A percentile compares a stretch with the other conserved stretches of the same genome.
Evolutionary conservation across 2,797 vertebrate species (phyloP).

Genomic region (Sternarchorhynchus goeldii): DNA sequence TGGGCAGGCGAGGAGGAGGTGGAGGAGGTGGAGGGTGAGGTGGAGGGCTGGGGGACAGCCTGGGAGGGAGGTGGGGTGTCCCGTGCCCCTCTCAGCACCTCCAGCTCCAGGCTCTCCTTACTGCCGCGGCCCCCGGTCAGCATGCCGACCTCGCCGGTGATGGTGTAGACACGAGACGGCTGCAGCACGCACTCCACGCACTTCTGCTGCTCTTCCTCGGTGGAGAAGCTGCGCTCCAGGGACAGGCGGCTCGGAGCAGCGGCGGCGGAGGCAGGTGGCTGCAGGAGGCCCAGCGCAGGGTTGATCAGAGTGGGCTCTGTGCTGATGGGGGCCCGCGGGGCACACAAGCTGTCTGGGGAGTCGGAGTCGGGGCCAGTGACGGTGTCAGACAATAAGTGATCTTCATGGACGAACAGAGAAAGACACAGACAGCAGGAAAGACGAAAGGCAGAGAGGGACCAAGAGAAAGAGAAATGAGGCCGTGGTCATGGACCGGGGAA

Average conservation of each 20-base stretch:
- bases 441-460: slow-evolving; percentile 33
- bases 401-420: slow-evolving; percentile 67
- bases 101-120: slow-evolving; percentile 90
- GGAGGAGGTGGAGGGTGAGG: slow-evolving; percentile 59
- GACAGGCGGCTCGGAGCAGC: slow-evolving; percentile 82
- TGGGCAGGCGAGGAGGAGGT: slow-evolving; percentile 73
- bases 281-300: slow-evolving; percentile 61
- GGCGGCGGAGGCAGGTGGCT: slow-evolving; percentile 75
- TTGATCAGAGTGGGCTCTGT: slow-evolving; percentile 63
- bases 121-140: slow-evolving; percentile 81
- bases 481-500: not conserved
- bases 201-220: slow-evolving; percentile 83
- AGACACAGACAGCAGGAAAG: slow-evolving; percentile 55
- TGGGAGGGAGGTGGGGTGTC: slow-evolving; percentile 48
- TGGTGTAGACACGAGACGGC: slow-evolving; percentile 91
- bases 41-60: slow-evolving; percentile 64
- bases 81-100: slow-evolving; percentile 82
- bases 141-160: slow-evolving; percentile 88
- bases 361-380: slow-evolving; percentile 86
- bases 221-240: slow-evolving; percentile 81
- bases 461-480: slow-evolving; percentile 37
- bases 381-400: slow-evolving; percentile 91
- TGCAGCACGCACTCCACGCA: slow-evolving; percentile 80
- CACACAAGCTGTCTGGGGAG: slow-evolving; percentile 72
- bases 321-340: slow-evolving; percentile 67